Conservation (phyloP, 2,888 invertebrate genomes). For the Drosophila falleni region DNA sequence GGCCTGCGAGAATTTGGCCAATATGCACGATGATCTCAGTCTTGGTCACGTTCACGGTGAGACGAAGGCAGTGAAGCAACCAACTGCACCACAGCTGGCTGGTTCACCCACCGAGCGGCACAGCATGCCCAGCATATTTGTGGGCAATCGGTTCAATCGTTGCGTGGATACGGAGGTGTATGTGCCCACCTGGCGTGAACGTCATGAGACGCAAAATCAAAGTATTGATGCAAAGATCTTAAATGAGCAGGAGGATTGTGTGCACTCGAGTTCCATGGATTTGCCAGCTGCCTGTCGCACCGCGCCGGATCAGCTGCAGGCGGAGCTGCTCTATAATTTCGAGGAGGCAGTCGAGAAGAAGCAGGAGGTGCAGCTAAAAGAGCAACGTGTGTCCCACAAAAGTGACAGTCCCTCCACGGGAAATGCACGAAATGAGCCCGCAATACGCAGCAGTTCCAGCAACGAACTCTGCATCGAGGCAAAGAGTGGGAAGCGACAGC, state of each 20-base stretch:
- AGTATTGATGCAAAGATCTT: conserved; percentile 69
- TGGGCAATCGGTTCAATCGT: conserved; percentile 87
- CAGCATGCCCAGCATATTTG: conserved; percentile 89
- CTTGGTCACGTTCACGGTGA: not conserved
- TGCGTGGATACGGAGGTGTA: conserved; percentile 87
- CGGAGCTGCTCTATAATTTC: conserved; percentile 87
- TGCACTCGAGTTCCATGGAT: conserved; percentile 88
- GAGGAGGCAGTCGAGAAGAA: conserved; percentile 78
- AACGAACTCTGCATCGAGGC: conserved; percentile 73
- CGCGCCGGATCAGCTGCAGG: conserved; percentile 87
- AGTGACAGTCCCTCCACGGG: conserved; percentile 56
- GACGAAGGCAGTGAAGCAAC: conserved; percentile 40
- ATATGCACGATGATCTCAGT: conserved; percentile 85
- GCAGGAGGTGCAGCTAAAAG: conserved; percentile 85
- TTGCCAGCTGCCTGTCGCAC: conserved; percentile 86
- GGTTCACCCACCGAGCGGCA: conserved; percentile 85
- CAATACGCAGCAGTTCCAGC: conserved; percentile 56
- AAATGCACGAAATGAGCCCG: conserved; percentile 31
- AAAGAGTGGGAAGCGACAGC: conserved; percentile 11
- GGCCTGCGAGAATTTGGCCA: conserved; percentile 89
- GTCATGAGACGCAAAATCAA: conserved; percentile 79
- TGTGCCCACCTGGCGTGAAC: conserved; percentile 86
- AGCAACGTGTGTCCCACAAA: conserved; percentile 85
- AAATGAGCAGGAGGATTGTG: conserved; percentile 62
- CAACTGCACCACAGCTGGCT: conserved; percentile 18